These are phyloP conservation scores for Polyergus mexicanus DNA, from an alignment of 1,140 invertebrate genomes.

Conservation along the genomic window DNA sequence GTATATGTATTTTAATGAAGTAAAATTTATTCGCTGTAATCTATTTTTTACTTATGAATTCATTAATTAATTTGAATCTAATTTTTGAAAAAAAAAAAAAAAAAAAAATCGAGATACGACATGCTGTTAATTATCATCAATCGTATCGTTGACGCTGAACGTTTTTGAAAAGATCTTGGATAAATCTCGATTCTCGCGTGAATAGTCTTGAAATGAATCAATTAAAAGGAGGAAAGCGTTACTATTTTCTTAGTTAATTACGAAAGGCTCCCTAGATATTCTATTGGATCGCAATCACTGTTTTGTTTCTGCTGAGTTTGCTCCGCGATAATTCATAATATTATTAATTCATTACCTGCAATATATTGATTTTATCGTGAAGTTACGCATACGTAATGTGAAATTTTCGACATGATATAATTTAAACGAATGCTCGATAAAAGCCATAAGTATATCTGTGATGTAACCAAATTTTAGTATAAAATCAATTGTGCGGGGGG, in stretches of 20 bases:
- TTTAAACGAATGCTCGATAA: slow-evolving; percentile 21
- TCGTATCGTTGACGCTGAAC: background rate
- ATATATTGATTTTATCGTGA: background rate
- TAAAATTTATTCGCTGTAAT: background rate
- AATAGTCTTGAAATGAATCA: background rate
- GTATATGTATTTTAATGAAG: background rate
- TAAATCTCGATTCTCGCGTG: background rate
- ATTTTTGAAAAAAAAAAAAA: background rate
- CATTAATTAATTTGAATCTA: background rate
- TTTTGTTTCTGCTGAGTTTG: background rate
- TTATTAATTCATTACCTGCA: background rate
- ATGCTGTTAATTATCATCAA: background rate
- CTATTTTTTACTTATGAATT: background rate
- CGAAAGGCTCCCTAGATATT: background rate
- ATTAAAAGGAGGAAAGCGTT: background rate
- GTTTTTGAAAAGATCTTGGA: background rate
- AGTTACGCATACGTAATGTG: background rate
- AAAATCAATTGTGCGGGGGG: slow-evolving; percentile 11
- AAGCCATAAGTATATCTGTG: slow-evolving; percentile 12
- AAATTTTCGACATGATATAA: slow-evolving; percentile 3
- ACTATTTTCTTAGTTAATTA: background rate
- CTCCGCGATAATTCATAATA: background rate
- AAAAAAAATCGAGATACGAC: background rate
- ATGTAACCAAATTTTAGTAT: background rate
- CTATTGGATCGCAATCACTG: background rate